Base-by-base conservation (phyloP, 2,797 vertebrate species). In the Epinephelus awoara region DNA sequence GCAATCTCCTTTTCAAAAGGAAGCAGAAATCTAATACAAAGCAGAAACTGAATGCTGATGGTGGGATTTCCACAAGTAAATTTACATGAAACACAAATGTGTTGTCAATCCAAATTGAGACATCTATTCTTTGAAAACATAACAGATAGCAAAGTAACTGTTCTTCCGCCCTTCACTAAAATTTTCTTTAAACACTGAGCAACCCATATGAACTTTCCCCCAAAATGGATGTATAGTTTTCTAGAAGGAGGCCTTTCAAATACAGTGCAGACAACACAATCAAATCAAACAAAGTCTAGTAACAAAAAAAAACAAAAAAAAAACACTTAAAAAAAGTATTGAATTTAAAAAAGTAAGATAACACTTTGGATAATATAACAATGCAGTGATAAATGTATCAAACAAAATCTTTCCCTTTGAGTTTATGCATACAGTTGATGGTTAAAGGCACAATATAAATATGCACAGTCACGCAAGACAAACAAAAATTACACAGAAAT, bases 361-460 rank as follows among this genome's bases (percentile, higher is more conserved):
- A 93, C 90, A 93, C 91, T 92, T 93, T 85, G 85, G 84, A 89
- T 89, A 86, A 85, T 78, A 88, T 52, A 89, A 88, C 80, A 88
- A 87, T 21, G 80, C 71, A 82, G 69, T 56, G 77, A 90, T 92
- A 86, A 68, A 46, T 77, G 88, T 40, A 68, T 83, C 80, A 76
- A 88, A 90, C 9, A 87, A 85, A 69, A 89, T 59, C 55, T 88
- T 92, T 93, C 91, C 93, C 90, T 94, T 95, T 92, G 87, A 91
- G 92, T 93, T 91, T 87, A 93, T 88, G 85, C 84, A 86, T 79
- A 92, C 70, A 75, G 85, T 85, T 84, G 80, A 89, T 77, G 91
- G 78, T 84, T 93, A 94, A 96, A 96, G 95, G 95, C 95, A 96
- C 95, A 71, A 91, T 94, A 94, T 94, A 95, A 95, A 95, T 96